Percentiles rank a stretch among this genome's conserved stretches.
phyloP scores from a whole-genome alignment of 2,797 vertebrate species.

The Dermochelys coriacea region DNA sequence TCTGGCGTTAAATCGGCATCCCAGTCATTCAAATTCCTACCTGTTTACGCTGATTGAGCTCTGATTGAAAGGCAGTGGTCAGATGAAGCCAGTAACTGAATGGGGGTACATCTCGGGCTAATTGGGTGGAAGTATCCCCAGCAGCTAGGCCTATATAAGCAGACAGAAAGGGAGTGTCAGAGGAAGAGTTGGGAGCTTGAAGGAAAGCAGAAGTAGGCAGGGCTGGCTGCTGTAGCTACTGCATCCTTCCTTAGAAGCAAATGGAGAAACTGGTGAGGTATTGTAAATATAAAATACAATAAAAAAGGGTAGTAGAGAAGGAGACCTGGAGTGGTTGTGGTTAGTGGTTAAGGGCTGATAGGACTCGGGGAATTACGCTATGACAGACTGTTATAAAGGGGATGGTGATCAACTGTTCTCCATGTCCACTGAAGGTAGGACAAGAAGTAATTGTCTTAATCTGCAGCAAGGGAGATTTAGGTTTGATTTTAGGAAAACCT shows the following conservation, averaged over 20 bases:
- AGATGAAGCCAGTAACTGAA: neutral
- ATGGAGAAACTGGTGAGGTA: too few relatives aligned
- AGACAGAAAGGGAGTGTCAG: neutral
- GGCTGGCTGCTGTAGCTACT: too few relatives aligned
- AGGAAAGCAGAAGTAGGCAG: too few relatives aligned
- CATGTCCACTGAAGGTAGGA: neutral
- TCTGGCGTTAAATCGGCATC: neutral
- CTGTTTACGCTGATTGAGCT: neutral
- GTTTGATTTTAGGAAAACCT: neutral
- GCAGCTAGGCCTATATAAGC: neutral
- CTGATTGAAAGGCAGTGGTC: neutral
- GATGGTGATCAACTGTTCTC: neutral
- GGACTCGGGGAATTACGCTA: neutral
- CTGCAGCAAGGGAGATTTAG: neutral
- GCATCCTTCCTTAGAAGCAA: too few relatives aligned
- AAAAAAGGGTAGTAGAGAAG: neutral
- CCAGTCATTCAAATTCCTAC: neutral
- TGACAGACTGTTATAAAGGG: too few relatives aligned
- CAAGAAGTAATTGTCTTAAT: neutral
- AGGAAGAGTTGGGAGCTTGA: neutral
- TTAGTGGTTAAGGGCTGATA: neutral
- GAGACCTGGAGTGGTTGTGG: neutral
- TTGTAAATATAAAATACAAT: too few relatives aligned
- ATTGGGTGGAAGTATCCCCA: neutral
- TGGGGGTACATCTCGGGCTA: neutral